Evolutionary conservation across 2,888 invertebrate species (phyloP).

Genomic region (Chloromyia formosa): DNA sequence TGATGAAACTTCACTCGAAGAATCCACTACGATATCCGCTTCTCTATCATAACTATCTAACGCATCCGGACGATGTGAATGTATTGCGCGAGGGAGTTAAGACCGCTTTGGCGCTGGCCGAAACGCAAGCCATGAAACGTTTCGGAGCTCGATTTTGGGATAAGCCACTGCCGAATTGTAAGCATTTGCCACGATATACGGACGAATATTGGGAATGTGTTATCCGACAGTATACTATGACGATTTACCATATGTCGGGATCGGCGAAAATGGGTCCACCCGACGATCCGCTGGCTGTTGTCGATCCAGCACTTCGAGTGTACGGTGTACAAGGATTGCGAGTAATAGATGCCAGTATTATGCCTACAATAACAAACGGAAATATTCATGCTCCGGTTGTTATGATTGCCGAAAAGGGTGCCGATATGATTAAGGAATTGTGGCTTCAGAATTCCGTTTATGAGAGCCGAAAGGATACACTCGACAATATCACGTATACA

Average conservation of each 20-base stretch:
- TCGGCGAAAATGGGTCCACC: slow-evolving; percentile 86
- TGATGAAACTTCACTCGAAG: slow-evolving; percentile 74
- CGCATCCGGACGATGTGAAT: slow-evolving; percentile 84
- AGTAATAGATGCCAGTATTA: slow-evolving; percentile 87
- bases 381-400: slow-evolving; percentile 88
- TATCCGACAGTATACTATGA: slow-evolving; percentile 85
- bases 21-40: slow-evolving; percentile 84
- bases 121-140: slow-evolving; percentile 79
- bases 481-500: background rate
- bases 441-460: slow-evolving; percentile 66
- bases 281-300: slow-evolving; percentile 80
- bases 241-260: slow-evolving; percentile 86
- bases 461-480: slow-evolving; percentile 24
- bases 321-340: slow-evolving; percentile 81
- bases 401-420: slow-evolving; percentile 88
- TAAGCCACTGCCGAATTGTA: slow-evolving; percentile 82
- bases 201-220: slow-evolving; percentile 90
- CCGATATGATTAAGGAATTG: slow-evolving; percentile 80
- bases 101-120: slow-evolving; percentile 81
- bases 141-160: slow-evolving; percentile 82
- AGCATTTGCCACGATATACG: slow-evolving; percentile 77
- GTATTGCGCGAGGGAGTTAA: slow-evolving; percentile 88
- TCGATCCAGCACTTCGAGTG: slow-evolving; percentile 79
- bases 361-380: slow-evolving; percentile 87
- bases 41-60: slow-evolving; percentile 91